These are phyloP conservation scores for Triplophysa bombifrons DNA, from an alignment of 2,797 vertebrate species.

Conservation along the genomic window DNA sequence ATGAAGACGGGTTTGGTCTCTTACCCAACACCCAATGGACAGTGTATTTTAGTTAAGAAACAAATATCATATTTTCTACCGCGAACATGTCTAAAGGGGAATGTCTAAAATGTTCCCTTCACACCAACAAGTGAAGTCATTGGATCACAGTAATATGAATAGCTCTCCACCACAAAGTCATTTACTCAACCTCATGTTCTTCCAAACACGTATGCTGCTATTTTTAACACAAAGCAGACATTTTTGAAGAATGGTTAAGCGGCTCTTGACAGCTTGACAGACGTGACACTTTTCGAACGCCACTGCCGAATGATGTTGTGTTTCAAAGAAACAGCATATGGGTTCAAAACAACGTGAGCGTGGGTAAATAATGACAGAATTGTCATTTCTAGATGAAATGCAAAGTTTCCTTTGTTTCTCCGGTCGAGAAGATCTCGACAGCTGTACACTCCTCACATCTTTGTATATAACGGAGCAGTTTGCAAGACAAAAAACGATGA, in stretches of 20 bases:
- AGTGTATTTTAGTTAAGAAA: neutral
- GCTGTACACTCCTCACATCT: neutral
- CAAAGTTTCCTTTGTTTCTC: neutral
- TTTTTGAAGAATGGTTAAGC: neutral
- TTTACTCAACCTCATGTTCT: neutral
- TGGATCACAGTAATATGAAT: neutral
- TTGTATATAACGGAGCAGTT: neutral
- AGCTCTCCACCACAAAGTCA: neutral
- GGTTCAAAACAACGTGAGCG: neutral
- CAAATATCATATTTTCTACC: neutral
- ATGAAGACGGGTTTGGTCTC: neutral
- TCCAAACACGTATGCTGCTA: neutral
- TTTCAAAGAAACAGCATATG: neutral
- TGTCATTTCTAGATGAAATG: neutral
- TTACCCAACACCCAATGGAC: neutral
- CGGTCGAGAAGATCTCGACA: neutral
- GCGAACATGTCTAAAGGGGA: neutral
- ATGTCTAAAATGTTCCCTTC: neutral
- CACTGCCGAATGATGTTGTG: neutral
- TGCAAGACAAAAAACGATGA: neutral
- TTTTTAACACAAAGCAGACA: slow-evolving; percentile 3
- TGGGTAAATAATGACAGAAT: neutral
- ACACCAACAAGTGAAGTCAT: neutral
- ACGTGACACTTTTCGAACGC: neutral
- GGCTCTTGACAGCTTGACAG: neutral